Evolutionary conservation across 2,113 vertebrate genomes (phyloP), one percentile per base, ranked within the genome.

Genomic region (Phylloscopus whistleri): DNA sequence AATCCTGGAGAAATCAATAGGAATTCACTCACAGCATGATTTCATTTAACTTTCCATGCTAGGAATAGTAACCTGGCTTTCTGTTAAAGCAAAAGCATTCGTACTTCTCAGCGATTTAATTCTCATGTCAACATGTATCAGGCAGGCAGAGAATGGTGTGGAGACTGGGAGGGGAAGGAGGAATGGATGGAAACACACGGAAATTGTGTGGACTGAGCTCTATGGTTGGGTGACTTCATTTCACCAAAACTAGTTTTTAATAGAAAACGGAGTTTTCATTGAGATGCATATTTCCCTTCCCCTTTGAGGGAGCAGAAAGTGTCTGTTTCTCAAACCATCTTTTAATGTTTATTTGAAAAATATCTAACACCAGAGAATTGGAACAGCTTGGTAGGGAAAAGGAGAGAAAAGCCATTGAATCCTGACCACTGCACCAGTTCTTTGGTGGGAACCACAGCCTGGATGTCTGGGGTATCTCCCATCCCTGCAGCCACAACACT

Each of bases 1-100:
- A 93, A 84, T 96, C 79, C 96, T 79, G 28, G 83, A 94, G 85
- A 95, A 97, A 97, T 95, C 97, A 96, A 95, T 93, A 96, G 74
- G 68, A 91, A 96, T 77, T 78, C 43, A 52, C 80, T 85, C 90
- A 83, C 94, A 96, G 94, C 67, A 94, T 95, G 82, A 70, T 92
- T 96, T 97, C 67, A 94, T 93, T 95, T 97, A 84, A 63, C 84
- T 96, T 97, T 92, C 95, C 86, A 94, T 78, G 68, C 88, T 93
- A 95, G 95, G 91, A 96, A 96, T 63, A 94, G 96, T 35, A 95
- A 94, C 96, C 95, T 94, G 78, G 84, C 67, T 83, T 96, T 93
- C 94, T 87, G 94, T 66, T 89, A 84, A 77, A 94, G 89, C 78
- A 85, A 70, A 94, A 94, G 93, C 66, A 55, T 95, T 96, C 86